Base-by-base conservation (phyloP, 30 jellyfish, hydroid and myxozoan species). In the Rhopilema esculentum region DNA sequence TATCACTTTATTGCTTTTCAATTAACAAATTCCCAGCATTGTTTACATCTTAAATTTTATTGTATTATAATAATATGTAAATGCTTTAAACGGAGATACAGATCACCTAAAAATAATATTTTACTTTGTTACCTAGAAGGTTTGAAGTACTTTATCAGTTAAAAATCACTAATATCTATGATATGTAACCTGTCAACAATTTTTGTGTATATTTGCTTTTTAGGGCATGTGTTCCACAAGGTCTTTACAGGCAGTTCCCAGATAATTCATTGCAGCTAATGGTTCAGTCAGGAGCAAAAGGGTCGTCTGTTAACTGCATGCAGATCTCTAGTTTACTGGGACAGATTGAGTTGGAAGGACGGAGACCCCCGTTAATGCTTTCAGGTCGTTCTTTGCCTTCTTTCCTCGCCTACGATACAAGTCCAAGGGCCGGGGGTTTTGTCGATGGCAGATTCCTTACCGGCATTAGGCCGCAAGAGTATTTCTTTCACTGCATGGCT, bases 231-330 rank as follows among this genome's bases (percentile, higher is more conserved):
- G 95, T 93, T 16, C 97, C 98, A 16, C 88, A 79, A 50, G 98
- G 98, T 62, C 87, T 97, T 51, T 69, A 86, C 72, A 88, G 95
- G 66, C 95, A 80, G 83, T 97, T 97, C 52, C 99, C 99, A 0
- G 83, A 86, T 73, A 97, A 97, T 82, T 91, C 98, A 21, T 95
- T 97, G 27, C 99, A 97, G 62, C 84, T 97, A 50, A 97, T 97
- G 99, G 97, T 97, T 19, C 98, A 92, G 80, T 97, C 99, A 16
- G 99, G 99, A 28, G 99, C 99, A 9, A 97, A 97, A 72, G 99
- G 99, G 0, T 92, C 99, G 0, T 65, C 99, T 16, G 98, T 97
- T 19, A 97, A 97, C 77, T 86, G 97, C 87, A 97, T 93, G 98
- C 99, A 97, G 72, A 97, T 97, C 20, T 97, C 99, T 1, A 89